Conservation (phyloP, 2,797 vertebrate species). For the Ctenopoma kingsleyae region DNA sequence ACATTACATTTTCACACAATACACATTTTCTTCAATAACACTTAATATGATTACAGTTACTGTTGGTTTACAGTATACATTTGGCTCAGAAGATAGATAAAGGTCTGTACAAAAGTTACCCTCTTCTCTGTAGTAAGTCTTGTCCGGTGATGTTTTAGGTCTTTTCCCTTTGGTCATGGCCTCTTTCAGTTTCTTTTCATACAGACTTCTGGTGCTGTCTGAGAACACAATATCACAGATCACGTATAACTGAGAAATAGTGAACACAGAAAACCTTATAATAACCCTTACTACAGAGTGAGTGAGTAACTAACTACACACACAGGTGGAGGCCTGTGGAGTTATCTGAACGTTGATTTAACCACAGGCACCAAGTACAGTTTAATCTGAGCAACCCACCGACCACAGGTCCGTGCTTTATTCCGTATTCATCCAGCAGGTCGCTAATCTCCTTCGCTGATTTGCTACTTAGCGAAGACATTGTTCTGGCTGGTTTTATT, state of each 20-base stretch:
- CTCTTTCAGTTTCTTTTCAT: constrained; percentile 83
- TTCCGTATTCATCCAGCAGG: constrained; percentile 82
- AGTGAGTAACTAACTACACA: neutral
- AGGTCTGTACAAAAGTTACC: constrained; percentile 44
- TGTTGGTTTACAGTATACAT: no score
- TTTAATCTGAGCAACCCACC: constrained; percentile 67
- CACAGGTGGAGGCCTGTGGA: neutral
- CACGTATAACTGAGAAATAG: neutral
- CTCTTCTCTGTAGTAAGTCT: constrained; percentile 82
- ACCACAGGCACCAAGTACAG: constrained; percentile 14
- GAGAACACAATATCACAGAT: neutral
- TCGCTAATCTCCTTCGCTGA: constrained; percentile 71
- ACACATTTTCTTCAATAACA: no score
- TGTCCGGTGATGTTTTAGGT: constrained; percentile 62
- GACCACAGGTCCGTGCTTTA: constrained; percentile 86
- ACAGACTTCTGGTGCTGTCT: constrained; percentile 82
- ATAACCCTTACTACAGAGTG: accelerated
- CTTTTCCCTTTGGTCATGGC: constrained; percentile 76
- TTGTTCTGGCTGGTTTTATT: constrained; percentile 1
- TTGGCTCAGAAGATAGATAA: no score
- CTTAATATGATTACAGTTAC: no score
- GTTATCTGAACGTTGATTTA: constrained; percentile 15
- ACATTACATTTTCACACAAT: no score
- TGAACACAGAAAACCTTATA: neutral
- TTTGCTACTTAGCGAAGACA: constrained; percentile 69